Evolutionary conservation across 2,888 invertebrate genomes (phyloP), one percentile per base, ranked within the genome.

Genomic region (Ichneumoninae sp.): DNA sequence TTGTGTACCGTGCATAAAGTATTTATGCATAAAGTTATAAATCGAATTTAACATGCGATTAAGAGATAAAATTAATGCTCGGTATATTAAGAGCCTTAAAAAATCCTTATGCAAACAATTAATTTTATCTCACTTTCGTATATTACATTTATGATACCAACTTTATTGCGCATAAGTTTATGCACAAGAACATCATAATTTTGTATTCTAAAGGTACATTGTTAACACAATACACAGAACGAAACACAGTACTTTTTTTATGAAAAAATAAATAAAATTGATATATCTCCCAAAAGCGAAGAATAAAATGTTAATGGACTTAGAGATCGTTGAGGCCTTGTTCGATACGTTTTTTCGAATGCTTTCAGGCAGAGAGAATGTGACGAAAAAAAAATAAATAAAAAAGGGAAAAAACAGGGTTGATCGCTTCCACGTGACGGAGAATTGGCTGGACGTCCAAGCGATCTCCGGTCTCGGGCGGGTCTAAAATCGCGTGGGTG

Each of bases 401-500:
- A 26, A 26, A 26, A 22, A 22, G 1, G 1, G 22, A 22, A 22
- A 22, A 26, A 65, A 66, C 19, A 52, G 52, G 19, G 40, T 76
- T 40, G 76, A 76, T 54, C 44, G 62, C 68, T 78, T 78, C 19
- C 60, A 62, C 47, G 47, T 36, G 65, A 62, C 36, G 19, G 36
- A 65, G 70, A 62, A 71, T 69, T 62, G 57, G 80, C 47, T 50
- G 71, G 8, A 36, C 36, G 65, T 50, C 65, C 26, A 6, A 6
- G 30, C 8, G 36, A 52, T 13, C 50, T 13, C 47, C 40, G n/a
- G 26, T 19, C 19, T 36, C 44, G 16, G 40, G 57, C 44, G 57
- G 44, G 19, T 33, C 33, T 30, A 30, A 69, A 70, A 81, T 57
- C 52, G 77, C 69, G 84, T 84, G 84, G 84, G 84, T 50, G 72